These are phyloP conservation scores for Pteropus rufus DNA, from an alignment of 2,797 vertebrate species.

Conservation along the genomic window DNA sequence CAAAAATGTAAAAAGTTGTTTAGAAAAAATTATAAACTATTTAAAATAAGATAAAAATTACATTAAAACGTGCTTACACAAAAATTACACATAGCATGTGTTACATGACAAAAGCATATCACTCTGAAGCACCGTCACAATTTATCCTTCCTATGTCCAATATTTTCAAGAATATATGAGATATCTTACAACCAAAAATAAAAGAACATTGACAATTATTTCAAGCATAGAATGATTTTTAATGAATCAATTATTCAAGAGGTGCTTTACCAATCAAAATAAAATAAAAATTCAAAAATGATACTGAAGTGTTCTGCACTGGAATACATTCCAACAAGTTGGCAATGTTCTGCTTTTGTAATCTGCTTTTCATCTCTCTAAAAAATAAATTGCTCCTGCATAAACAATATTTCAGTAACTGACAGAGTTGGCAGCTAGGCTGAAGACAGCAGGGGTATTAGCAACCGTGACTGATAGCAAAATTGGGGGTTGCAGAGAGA, in stretches of 20 bases:
- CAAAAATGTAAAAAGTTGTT: not conserved
- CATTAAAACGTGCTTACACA: not conserved
- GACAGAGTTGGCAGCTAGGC: constrained; percentile 59
- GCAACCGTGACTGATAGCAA: constrained; percentile 59
- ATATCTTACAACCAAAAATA: not conserved
- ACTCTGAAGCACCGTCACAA: not conserved
- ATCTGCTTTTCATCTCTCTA: constrained; percentile 58
- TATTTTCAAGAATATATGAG: not conserved
- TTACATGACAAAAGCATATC: constrained; percentile 14
- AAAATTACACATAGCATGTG: not conserved
- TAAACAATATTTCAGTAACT: constrained; percentile 61
- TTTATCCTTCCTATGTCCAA: not conserved
- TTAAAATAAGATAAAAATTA: constrained; percentile 35
- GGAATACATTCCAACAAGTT: not conserved
- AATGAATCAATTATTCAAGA: constrained; percentile 43
- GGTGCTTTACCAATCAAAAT: constrained; percentile 44
- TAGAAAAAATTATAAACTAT: constrained; percentile 13
- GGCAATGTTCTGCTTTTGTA: constrained; percentile 27
- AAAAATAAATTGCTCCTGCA: constrained; percentile 54
- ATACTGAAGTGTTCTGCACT: not conserved
- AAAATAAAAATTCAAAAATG: constrained; percentile 59
- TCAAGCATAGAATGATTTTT: constrained; percentile 11
- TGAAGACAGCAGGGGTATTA: constrained; percentile 57
- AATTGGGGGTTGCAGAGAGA: constrained; percentile 52
- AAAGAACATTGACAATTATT: not conserved